Percentiles rank a stretch among this genome's conserved stretches.
Evolutionary conservation across 1,140 invertebrate genomes (phyloP).

Genomic region (Conopomorpha cramerella): DNA sequence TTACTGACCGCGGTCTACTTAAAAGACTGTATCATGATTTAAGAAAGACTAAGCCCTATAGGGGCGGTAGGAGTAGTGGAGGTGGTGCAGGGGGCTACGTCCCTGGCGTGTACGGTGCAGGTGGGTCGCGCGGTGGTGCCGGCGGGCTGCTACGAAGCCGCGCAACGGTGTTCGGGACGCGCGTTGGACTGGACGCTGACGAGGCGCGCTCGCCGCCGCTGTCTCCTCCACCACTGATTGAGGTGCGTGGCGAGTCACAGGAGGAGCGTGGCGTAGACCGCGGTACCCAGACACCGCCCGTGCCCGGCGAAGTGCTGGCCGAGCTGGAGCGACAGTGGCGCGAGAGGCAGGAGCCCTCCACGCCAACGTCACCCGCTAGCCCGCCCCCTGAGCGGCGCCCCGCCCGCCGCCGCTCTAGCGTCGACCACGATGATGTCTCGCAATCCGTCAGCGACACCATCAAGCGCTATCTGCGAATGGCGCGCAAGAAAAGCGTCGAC

Average conservation of each 20-base stretch:
- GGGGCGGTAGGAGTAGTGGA: conserved; percentile 47
- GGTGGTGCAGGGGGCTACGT: conserved; percentile 28
- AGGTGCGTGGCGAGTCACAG: conserved; percentile 65
- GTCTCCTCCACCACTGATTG: conserved; percentile 70
- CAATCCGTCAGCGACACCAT: conserved; percentile 86
- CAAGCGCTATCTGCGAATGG: conserved; percentile 82
- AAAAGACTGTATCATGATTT: conserved; percentile 75
- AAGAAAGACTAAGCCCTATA: conserved; percentile 69
- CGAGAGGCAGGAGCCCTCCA: conserved; percentile 32
- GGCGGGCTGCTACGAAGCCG: conserved; percentile 32
- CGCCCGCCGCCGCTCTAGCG: conserved; percentile 68
- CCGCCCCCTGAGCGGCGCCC: conserved; percentile 40
- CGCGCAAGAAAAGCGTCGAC: conserved; percentile 81
- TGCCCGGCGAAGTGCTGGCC: conserved; percentile 59
- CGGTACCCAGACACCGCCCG: conserved; percentile 66
- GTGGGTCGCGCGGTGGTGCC: conserved; percentile 22
- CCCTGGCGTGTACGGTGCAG: conserved; percentile 26
- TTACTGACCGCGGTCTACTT: conserved; percentile 71
- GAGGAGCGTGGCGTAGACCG: conserved; percentile 55
- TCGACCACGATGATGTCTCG: conserved; percentile 82
- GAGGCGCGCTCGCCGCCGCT: conserved; percentile 32
- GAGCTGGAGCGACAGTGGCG: conserved; percentile 46
- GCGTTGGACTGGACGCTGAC: conserved; percentile 36
- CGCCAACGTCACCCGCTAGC: conserved; percentile 27
- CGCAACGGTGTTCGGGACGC: conserved; percentile 28